Evolutionary conservation across 2,797 vertebrate genomes (phyloP).

Genomic region (Chromis chromis): DNA sequence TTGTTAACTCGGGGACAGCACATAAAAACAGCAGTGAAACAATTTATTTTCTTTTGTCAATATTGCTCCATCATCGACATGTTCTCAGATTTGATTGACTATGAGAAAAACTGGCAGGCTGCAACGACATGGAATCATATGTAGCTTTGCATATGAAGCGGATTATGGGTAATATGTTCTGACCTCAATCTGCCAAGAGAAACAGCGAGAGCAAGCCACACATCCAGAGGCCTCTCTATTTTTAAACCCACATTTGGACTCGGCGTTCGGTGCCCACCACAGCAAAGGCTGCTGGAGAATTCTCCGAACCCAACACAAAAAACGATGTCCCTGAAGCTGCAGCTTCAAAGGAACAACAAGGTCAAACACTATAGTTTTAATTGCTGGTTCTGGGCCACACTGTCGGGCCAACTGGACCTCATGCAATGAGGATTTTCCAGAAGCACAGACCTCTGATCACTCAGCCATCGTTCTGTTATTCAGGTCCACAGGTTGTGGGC

Average conservation of each 20-base stretch:
- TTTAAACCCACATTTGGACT: conserved; percentile 78
- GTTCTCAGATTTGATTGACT: conserved; percentile 57
- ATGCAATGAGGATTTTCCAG: conserved; percentile 36
- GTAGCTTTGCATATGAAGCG: conserved; percentile 70
- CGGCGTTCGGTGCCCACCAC: conserved; percentile 61
- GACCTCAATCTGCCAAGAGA: conserved; percentile 75
- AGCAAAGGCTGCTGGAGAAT: conserved; percentile 74
- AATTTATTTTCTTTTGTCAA: conserved; percentile 61
- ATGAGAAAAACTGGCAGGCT: conserved; percentile 59
- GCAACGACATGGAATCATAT: conserved; percentile 47
- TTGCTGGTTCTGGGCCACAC: conserved; percentile 40
- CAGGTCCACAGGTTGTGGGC: conserved; percentile 29
- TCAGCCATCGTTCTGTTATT: conserved; percentile 60
- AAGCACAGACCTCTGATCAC: conserved; percentile 61
- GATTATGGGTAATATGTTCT: conserved; percentile 74
- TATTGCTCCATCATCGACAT: conserved; percentile 38
- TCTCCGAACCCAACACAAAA: conserved; percentile 69
- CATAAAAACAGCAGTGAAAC: conserved; percentile 55
- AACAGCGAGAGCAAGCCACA: conserved; percentile 75
- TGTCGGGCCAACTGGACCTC: conserved; percentile 44
- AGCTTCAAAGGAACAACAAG: conserved; percentile 76
- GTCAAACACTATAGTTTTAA: conserved; percentile 77
- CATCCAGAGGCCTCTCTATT: conserved; percentile 76
- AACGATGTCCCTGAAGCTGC: conserved; percentile 64
- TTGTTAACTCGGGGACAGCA: conserved; percentile 68